phyloP scores from a whole-genome alignment of 1,140 invertebrate species.

The Anagrus nilaparvatae region DNA sequence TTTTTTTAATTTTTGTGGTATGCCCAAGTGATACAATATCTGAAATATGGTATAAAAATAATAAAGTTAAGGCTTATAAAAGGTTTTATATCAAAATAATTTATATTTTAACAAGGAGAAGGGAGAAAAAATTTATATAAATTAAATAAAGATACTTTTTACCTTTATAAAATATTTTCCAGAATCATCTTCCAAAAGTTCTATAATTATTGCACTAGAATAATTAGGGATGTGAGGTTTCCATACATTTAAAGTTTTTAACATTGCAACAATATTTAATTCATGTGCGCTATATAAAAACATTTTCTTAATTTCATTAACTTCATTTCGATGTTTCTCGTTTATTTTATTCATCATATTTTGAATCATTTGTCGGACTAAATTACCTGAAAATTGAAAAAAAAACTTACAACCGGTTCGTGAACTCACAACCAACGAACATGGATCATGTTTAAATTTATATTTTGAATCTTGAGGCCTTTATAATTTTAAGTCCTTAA shows the following conservation, averaged over 20 bases:
- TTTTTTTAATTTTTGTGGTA: constrained; percentile 6
- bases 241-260: constrained; percentile 54
- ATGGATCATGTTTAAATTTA: too few species aligned
- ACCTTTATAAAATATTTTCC: constrained; percentile 21
- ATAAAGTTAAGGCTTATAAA: neutral
- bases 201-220: constrained; percentile 39
- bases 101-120: neutral
- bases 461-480: too few species aligned
- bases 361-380: constrained; percentile 45
- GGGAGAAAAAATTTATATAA: neutral
- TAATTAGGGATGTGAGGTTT: constrained; percentile 47
- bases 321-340: neutral
- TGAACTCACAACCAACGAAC: too few species aligned
- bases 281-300: constrained; percentile 58
- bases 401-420: too few species aligned
- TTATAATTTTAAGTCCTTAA: too few species aligned
- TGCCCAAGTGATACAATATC: constrained; percentile 17
- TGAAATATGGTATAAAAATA: neutral
- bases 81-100: neutral
- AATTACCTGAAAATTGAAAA: constrained; percentile 33
- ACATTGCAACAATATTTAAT: constrained; percentile 54
- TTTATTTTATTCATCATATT: constrained; percentile 21
- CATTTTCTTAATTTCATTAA: too few species aligned
- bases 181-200: constrained; percentile 22
- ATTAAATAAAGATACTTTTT: neutral